Percentiles rank a stretch among this genome's conserved stretches.
Evolutionary conservation across 2,888 invertebrate species (phyloP).

Genomic region (Eristalis pertinax): DNA sequence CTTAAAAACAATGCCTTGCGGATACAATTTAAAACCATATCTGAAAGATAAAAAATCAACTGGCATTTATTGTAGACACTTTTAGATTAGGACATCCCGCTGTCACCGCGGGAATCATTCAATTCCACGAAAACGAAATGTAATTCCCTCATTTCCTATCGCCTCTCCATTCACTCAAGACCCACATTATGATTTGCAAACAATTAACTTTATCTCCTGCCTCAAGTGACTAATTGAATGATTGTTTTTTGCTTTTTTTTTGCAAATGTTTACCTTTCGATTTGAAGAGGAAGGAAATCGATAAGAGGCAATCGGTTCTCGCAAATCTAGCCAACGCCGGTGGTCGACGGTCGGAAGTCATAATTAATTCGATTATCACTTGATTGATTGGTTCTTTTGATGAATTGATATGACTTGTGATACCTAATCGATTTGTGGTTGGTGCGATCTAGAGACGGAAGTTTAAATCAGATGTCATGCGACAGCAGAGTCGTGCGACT

Average conservation of each 20-base stretch:
- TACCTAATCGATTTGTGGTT: neutral
- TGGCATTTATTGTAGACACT: too few relatives aligned
- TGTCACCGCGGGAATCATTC: too few relatives aligned
- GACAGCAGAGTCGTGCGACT: neutral
- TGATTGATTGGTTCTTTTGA: neutral
- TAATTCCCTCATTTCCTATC: neutral
- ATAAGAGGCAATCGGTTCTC: neutral
- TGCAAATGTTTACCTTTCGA: neutral
- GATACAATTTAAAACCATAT: too few relatives aligned
- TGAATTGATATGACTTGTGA: neutral
- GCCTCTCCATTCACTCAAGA: neutral
- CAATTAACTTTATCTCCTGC: neutral
- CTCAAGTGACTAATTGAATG: neutral
- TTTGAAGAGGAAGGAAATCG: neutral
- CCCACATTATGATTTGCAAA: neutral
- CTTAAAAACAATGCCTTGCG: too few relatives aligned
- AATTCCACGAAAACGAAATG: neutral
- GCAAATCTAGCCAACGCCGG: neutral
- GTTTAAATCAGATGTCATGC: neutral
- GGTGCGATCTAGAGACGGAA: neutral
- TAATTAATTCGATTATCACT: neutral
- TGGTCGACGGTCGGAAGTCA: constrained; percentile 1
- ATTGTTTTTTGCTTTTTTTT: neutral
- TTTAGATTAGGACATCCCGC: too few relatives aligned
- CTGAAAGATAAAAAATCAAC: too few relatives aligned